Conservation (phyloP, 2,888 invertebrate species). For the Linnaemya tessellans region DNA sequence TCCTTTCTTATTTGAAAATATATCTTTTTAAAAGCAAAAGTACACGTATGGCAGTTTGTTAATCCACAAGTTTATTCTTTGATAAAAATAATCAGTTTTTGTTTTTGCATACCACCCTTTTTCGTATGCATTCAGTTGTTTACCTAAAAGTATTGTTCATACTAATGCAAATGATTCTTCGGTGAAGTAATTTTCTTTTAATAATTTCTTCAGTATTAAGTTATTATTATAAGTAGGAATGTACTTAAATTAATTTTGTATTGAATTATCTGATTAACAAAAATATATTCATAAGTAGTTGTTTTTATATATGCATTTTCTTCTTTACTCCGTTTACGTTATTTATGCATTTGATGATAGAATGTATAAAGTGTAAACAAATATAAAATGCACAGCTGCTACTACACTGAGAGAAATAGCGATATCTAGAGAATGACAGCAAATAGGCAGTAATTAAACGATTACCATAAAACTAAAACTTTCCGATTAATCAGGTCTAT, state of each 20-base stretch:
- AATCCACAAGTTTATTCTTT: constrained; percentile 23
- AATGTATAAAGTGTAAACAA: background rate
- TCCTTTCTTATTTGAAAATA: background rate
- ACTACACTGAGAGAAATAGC: no score
- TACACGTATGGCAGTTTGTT: constrained; percentile 41
- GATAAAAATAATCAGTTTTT: constrained; percentile 9
- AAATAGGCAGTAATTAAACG: no score
- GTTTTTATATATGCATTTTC: no score
- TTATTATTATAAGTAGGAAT: background rate
- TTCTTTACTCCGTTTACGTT: background rate
- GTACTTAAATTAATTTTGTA: no score
- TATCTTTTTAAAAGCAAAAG: background rate
- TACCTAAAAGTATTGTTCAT: background rate
- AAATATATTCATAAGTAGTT: background rate
- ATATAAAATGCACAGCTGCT: background rate
- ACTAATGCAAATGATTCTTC: background rate
- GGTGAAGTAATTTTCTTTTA: background rate
- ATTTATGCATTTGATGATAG: background rate
- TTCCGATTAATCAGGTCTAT: no score
- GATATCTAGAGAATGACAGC: no score
- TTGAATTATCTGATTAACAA: no score
- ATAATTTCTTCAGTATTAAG: background rate
- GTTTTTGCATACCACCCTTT: background rate
- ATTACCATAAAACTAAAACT: no score
- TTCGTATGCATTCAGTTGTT: background rate